Percentiles rank a stretch among this genome's conserved stretches.
These are phyloP conservation scores for Bryconaethiops microstoma DNA, from an alignment of 2,797 vertebrate species.

Conservation along the genomic window DNA sequence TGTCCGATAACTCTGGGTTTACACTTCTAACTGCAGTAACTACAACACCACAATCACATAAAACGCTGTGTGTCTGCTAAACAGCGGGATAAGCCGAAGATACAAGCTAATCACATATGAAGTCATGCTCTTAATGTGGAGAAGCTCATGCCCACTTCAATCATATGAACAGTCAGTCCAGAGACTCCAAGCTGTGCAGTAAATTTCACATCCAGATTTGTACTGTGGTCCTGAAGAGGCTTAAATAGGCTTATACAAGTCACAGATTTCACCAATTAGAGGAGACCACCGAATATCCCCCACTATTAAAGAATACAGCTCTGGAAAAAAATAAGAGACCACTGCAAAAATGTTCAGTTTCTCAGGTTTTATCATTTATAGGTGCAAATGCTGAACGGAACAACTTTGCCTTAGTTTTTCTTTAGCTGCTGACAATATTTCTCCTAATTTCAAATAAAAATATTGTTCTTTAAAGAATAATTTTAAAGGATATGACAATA, in stretches of 20 bases:
- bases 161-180: background rate
- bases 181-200: background rate
- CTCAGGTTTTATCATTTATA: too few relatives aligned
- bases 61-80: slow-evolving; percentile 41
- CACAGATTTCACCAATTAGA: too few relatives aligned
- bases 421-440: too few relatives aligned
- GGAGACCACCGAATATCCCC: too few relatives aligned
- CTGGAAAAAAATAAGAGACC: too few relatives aligned
- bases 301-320: too few relatives aligned
- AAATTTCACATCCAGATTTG: background rate
- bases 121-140: slow-evolving; percentile 14
- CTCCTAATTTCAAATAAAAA: too few relatives aligned
- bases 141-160: background rate
- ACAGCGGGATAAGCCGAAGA: slow-evolving; percentile 38
- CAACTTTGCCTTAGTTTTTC: too few relatives aligned
- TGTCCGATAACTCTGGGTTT: slow-evolving; percentile 45
- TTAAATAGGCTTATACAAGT: background rate
- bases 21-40: slow-evolving; percentile 41
- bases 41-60: slow-evolving; percentile 38
- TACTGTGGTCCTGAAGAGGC: background rate
- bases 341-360: too few relatives aligned
- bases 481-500: too few relatives aligned
- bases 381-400: too few relatives aligned
- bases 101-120: slow-evolving; percentile 36
- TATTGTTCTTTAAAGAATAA: too few relatives aligned